phyloP scores from a whole-genome alignment of 2,888 invertebrate species.

The Sphinx pinastri region DNA sequence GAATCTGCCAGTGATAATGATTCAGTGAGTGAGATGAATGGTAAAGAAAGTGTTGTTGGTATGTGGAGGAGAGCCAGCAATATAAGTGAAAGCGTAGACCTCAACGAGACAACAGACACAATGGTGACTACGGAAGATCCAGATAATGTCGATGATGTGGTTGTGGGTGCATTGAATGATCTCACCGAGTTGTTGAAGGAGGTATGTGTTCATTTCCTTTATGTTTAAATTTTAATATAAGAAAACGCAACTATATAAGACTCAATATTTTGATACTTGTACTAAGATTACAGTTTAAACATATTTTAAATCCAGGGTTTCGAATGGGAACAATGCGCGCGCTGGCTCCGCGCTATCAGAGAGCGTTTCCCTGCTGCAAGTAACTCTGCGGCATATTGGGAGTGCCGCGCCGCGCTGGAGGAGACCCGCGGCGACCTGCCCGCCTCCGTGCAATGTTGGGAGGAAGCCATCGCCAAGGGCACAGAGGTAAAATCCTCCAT shows the following conservation, averaged over 20 bases:
- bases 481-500: slow-evolving; percentile 69
- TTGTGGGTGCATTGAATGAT: slow-evolving; percentile 78
- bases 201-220: slow-evolving; percentile 54
- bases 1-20: slow-evolving; percentile 72
- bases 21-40: slow-evolving; percentile 59
- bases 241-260: too few species aligned
- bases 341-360: slow-evolving; percentile 81
- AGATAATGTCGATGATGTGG: slow-evolving; percentile 58
- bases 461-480: slow-evolving; percentile 82
- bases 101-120: slow-evolving; percentile 60
- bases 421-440: slow-evolving; percentile 80
- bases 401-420: slow-evolving; percentile 84
- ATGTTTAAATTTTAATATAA: neutral
- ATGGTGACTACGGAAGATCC: slow-evolving; percentile 53
- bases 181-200: slow-evolving; percentile 78
- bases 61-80: slow-evolving; percentile 63
- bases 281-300: too few species aligned
- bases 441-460: slow-evolving; percentile 84
- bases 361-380: slow-evolving; percentile 68
- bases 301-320: slow-evolving; percentile 66
- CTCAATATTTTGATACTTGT: too few species aligned
- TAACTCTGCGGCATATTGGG: slow-evolving; percentile 82
- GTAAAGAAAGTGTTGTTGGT: neutral
- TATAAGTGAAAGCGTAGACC: slow-evolving; percentile 58
- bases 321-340: slow-evolving; percentile 81